Conservation (phyloP, 2,113 vertebrate genomes). For the Halcyon senegalensis region DNA sequence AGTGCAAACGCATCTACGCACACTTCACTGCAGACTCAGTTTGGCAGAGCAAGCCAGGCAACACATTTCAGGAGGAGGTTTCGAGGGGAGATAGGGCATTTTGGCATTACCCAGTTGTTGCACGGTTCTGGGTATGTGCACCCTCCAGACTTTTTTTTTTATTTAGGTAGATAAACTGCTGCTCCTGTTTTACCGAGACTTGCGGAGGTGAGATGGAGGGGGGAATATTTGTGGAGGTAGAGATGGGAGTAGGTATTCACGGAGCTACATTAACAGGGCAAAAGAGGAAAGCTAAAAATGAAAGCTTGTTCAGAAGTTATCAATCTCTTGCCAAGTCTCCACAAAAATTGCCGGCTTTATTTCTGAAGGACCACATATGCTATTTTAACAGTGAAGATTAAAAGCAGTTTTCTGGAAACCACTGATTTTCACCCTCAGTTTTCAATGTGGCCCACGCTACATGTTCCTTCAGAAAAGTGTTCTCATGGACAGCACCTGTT, state of each 20-base stretch:
- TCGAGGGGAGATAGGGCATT: fast-evolving
- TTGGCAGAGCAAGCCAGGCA: not conserved
- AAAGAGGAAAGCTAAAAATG: not conserved
- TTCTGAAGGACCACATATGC: not conserved
- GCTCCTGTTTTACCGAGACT: not conserved
- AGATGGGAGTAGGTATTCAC: not conserved
- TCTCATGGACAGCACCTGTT: not conserved
- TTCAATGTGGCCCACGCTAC: not conserved
- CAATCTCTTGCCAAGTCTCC: not conserved
- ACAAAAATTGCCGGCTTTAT: not conserved
- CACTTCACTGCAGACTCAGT: not conserved
- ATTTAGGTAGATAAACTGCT: not conserved
- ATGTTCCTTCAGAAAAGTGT: not conserved
- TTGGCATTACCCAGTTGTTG: not conserved
- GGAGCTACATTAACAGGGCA: not conserved
- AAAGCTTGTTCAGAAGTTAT: not conserved
- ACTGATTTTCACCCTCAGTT: not conserved
- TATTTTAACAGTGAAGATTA: not conserved
- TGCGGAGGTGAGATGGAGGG: not conserved
- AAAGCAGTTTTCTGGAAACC: not conserved
- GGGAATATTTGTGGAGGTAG: no score
- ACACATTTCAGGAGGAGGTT: not conserved
- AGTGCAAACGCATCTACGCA: not conserved
- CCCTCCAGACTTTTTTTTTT: not conserved
- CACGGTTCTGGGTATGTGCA: not conserved